Percentiles rank a stretch among this genome's conserved stretches.
phyloP scores from a whole-genome alignment of 1,140 invertebrate genomes.

The Conopomorpha cramerella region DNA sequence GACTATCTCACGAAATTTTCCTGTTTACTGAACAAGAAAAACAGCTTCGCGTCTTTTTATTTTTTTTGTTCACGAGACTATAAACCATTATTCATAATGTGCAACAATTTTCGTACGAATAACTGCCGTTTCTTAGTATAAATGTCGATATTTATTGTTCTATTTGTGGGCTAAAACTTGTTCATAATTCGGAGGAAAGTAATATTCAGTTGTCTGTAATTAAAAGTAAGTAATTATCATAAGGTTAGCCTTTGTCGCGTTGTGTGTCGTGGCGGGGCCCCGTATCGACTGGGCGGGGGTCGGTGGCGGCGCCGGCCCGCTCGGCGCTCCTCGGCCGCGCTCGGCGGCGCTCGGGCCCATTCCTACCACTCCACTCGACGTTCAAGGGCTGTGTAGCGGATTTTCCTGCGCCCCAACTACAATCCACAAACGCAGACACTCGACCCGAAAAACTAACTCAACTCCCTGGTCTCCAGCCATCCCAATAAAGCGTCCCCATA shows the following conservation, averaged over 20 bases:
- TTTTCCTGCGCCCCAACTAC: slow-evolving; percentile 17
- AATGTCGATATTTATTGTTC: too few relatives aligned
- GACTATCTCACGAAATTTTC: too few relatives aligned
- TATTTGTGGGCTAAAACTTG: too few relatives aligned
- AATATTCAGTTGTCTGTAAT: slow-evolving; percentile 52
- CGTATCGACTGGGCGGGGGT: slow-evolving; percentile 59
- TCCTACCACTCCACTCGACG: slow-evolving; percentile 38
- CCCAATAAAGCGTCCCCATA: too few relatives aligned
- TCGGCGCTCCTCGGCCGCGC: slow-evolving; percentile 15
- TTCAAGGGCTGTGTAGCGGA: slow-evolving; percentile 45
- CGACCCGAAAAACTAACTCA: neutral
- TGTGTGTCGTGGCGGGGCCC: slow-evolving; percentile 53
- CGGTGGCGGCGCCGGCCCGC: slow-evolving; percentile 31
- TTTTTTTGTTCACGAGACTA: too few relatives aligned
- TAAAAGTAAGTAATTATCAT: slow-evolving; percentile 60
- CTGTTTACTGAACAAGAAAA: too few relatives aligned
- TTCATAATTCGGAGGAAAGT: too few relatives aligned
- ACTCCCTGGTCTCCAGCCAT: neutral
- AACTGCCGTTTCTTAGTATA: too few relatives aligned
- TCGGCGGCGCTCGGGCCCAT: slow-evolving; percentile 21
- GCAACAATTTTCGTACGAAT: too few relatives aligned
- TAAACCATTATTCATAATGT: too few relatives aligned
- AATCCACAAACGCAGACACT: neutral
- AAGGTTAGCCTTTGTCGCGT: slow-evolving; percentile 58
- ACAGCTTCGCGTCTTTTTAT: too few relatives aligned